phyloP scores from a whole-genome alignment of 1,140 invertebrate species.

The Drosophila neocordata region DNA sequence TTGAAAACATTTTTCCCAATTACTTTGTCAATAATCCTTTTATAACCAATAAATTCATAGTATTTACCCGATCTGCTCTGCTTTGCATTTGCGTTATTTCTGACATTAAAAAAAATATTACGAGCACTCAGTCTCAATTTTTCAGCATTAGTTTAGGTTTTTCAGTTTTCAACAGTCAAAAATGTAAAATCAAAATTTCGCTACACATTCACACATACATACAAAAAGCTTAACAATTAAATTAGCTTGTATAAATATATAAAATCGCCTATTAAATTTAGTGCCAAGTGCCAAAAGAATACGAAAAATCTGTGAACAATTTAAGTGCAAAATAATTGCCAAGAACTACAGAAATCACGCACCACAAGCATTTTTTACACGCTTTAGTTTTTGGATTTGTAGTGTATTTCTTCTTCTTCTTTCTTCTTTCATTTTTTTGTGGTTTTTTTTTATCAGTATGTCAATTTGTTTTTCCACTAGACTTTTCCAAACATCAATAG shows the following conservation, averaged over 20 bases:
- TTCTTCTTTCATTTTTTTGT: slow-evolving; percentile 14
- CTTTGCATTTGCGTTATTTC: not conserved
- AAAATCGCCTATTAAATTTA: slow-evolving; percentile 12
- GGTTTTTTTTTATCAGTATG: slow-evolving; percentile 58
- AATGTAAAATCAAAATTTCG: slow-evolving; percentile 24
- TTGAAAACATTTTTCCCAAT: not conserved
- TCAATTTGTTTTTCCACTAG: slow-evolving; percentile 58
- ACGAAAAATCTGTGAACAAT: slow-evolving; percentile 41
- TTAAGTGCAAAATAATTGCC: slow-evolving; percentile 38
- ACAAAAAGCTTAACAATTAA: slow-evolving; percentile 21
- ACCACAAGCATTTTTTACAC: not conserved
- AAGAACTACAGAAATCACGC: slow-evolving; percentile 2
- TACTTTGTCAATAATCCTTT: slow-evolving; percentile 10
- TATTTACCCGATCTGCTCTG: not conserved
- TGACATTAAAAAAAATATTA: slow-evolving; percentile 19
- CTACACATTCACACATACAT: slow-evolving; percentile 17
- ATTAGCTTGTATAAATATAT: slow-evolving; percentile 27
- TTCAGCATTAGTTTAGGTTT: not conserved
- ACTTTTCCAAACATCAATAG: slow-evolving; percentile 37
- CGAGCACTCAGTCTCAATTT: slow-evolving; percentile 4
- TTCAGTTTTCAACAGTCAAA: slow-evolving; percentile 11
- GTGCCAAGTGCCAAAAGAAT: slow-evolving; percentile 27
- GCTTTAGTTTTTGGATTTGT: not conserved
- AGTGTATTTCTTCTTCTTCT: not conserved
- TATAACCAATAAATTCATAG: not conserved